Base-by-base conservation (phyloP, 2,888 invertebrate genomes). In the Xanthorhoe spadicearia region DNA sequence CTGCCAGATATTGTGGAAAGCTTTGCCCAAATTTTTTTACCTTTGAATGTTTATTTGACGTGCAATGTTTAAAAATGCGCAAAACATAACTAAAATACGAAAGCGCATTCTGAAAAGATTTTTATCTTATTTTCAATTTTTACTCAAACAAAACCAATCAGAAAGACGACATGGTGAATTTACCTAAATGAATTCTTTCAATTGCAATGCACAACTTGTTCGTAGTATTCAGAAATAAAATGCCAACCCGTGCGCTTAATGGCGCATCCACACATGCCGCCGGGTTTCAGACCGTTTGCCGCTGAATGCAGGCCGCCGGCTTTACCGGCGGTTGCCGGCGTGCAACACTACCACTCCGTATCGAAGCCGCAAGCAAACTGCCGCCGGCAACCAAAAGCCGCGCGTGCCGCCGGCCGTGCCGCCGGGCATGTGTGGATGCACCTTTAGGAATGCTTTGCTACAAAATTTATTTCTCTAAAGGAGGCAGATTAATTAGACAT, bases 151-250 rank as follows among this genome's bases (percentile, higher is more conserved):
- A 1, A 48, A 48, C n/a, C 35, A 58, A 50, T 50, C 49, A 49
- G 4, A 18, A 35, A 49, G 10, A 49, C 7, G 17, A 48, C 48
- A n/a, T n/a, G n/a, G 23, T 57, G 17, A 28, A 28, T 57, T 48
- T 48, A 35, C 58, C 18, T 18, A 17, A 7, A 13, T 10, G 9
- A 32, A 18, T 50, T 58, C 35, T 35, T 50, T 50, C 8, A 50
- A 58, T 50, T 18, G 10, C 15, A 18, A 9, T 28, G 1, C 35
- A 58, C 58, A 50, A 35, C 10, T 17, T 58, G 35, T 35, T 18
- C 50, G 49, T 18, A 50, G 32, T 58, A 58, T 58, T 49, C 18
- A n/a, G 7, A 35, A 35, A 49, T 7, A 58, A n/a, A 50, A 58
- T 35, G 58, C 50, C 17, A 13, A 57, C 28, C n/a, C 8, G 5